Percentiles rank a stretch among this genome's conserved stretches.
Conservation (phyloP, 2,797 vertebrate genomes). For the Emys orbicularis region DNA sequence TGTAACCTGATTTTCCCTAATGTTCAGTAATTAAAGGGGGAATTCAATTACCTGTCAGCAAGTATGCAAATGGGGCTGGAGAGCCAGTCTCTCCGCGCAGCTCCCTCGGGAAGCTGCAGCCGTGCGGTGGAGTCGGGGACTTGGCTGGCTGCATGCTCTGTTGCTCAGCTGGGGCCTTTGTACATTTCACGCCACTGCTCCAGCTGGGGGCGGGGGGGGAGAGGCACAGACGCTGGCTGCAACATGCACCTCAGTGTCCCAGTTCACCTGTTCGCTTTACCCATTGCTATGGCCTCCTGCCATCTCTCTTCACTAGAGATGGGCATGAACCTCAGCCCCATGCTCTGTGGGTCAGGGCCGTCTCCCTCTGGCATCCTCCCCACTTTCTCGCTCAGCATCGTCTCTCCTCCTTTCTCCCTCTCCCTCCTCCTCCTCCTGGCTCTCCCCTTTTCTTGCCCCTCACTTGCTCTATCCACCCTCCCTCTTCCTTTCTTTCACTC, state of each 20-base stretch:
- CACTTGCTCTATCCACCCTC: background rate
- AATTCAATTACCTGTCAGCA: conserved; percentile 70
- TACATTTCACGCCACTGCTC: background rate
- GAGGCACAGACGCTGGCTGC: background rate
- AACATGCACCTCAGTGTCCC: background rate
- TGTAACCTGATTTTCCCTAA: conserved; percentile 40
- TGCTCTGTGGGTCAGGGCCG: background rate
- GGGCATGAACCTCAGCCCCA: background rate
- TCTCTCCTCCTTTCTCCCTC: background rate
- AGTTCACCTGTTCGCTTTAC: background rate
- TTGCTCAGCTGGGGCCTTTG: background rate
- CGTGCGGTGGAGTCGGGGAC: background rate
- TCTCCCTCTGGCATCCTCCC: background rate
- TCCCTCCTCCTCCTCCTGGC: background rate
- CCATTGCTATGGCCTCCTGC: background rate
- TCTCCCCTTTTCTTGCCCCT: background rate
- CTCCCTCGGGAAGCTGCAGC: background rate
- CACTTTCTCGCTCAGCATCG: background rate
- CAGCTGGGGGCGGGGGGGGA: background rate
- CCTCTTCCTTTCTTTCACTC: background rate
- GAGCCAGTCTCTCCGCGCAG: background rate
- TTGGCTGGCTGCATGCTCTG: background rate
- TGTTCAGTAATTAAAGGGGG: conserved; percentile 60
- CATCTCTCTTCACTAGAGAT: background rate
- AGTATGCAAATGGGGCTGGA: conserved; percentile 42